Base-by-base conservation (phyloP, 2,113 vertebrate genomes). In the Pelecanoides urinatrix region DNA sequence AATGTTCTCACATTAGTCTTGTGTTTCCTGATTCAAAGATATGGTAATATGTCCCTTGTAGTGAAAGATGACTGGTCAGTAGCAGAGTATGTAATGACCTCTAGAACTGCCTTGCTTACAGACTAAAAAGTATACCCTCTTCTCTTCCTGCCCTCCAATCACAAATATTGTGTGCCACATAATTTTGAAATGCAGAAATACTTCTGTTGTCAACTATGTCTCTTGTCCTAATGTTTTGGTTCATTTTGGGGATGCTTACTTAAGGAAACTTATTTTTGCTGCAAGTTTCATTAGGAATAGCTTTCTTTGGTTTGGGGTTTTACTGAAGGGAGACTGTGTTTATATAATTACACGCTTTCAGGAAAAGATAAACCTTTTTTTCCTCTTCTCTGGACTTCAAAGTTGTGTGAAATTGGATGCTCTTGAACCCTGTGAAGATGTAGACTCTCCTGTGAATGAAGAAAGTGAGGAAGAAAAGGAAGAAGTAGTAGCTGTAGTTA, bases 321-420 rank as follows among this genome's bases (percentile, higher is more conserved):
- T 92, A 49, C 27, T 63, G 40, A 36, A 29, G 8, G 53, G 16
- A 44, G 13, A 14, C 15, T 76, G 16, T 6, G 7, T 80, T 90
- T 90, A 55, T 5, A 0, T 55, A 82, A 32, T 82, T 23, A 22
- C 0, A 4, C 4, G 3, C 82, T 91, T 85, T 90, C 40, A 91
- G 22, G 38, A 55, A 42, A 36, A 75, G 15, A 9, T 45, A 34
- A 93, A 58, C 7, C 0, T 1, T 55, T 3, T 13, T 34, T 40
- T 78, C 93, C 45, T 44, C 21, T 15, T 67, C 4, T 83, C 15
- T 97, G 74, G 27, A 72, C 58, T 66, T 56, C 29, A n/a, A 95
- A 98, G 98, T 92, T 98, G 98, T 90, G 91, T 98, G 90, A 99
- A 98, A 88, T 97, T 98, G 16, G 98, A 99, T n/a, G 92, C 98